phyloP scores from a whole-genome alignment of 2,797 vertebrate genomes.

The Eurystomus glaucurus region DNA sequence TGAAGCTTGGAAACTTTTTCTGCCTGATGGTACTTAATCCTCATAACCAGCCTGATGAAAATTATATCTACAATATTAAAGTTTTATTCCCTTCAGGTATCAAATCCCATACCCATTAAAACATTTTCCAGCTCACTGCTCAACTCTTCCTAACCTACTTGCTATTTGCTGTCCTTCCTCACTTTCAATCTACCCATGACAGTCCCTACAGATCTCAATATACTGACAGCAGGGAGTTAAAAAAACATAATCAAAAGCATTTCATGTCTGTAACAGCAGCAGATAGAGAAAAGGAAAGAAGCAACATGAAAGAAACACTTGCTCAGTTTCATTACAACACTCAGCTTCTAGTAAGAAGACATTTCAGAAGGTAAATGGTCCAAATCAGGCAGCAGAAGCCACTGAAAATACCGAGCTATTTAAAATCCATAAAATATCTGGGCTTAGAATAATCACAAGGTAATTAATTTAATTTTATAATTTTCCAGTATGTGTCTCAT shows the following conservation, averaged over 20 bases:
- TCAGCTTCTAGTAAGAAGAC: constrained; percentile 2
- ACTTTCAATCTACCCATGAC: not conserved
- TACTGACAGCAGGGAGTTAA: not conserved
- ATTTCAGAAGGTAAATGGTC: not conserved
- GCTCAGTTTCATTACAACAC: not conserved
- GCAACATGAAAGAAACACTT: not conserved
- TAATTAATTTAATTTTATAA: not conserved
- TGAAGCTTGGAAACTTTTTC: not conserved
- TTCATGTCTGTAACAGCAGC: not conserved
- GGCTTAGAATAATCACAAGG: not conserved
- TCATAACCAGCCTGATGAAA: not conserved
- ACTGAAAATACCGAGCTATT: not conserved
- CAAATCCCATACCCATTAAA: constrained; percentile 36
- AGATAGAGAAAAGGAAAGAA: not conserved
- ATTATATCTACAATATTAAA: constrained; percentile 5
- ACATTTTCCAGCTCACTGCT: constrained; percentile 30
- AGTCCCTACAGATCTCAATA: not conserved
- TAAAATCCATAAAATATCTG: not conserved
- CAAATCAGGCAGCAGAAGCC: not conserved
- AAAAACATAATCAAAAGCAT: not conserved
- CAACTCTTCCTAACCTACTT: not conserved
- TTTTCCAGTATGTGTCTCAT: not conserved
- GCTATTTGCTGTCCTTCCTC: not conserved
- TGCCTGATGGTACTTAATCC: not conserved
- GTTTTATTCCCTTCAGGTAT: constrained; percentile 36